Evolutionary conservation across 2,113 vertebrate genomes (phyloP), one percentile per base, ranked within the genome.

Genomic region (Malaclemys terrapin): DNA sequence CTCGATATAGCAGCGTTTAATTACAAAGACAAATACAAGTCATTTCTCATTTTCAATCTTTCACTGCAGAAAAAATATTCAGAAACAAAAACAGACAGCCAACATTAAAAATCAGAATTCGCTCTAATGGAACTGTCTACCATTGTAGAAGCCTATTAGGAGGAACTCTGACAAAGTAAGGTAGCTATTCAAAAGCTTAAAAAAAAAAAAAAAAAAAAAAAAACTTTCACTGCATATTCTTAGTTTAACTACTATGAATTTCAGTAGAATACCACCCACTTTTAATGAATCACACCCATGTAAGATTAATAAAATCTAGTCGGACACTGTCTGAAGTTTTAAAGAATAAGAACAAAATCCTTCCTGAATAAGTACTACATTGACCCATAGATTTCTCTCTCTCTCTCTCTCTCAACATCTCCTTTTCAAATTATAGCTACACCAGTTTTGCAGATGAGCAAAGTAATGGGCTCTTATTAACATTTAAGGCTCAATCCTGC

Each of bases 221-320:
- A 72, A 69, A 13, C 19, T 72, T 19, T 20, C 35, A 38, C 9
- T 35, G 19, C 65, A 19, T 38, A 72, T 20, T 72, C 17, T 72
- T 72, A n/a, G 8, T 20, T 2, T 91, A 59, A 31, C 57, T 31
- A 25, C n/a, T 50, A 59, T 45, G 29, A 31, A 76, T 31, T 72
- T 79, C 59, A 10, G 29, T 59, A 22, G 89, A 89, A 84, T 56
- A 59, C 31, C 8, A 1, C 4, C 9, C 0, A 0, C 2, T 56
- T 93, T 83, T 75, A 72, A 79, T 81, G 42, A 92, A 47, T 54
- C 6, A 4, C 35, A 65, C 11, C 8, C 42, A 56, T 47, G 45
- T 35, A 47, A 78, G 72, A 54, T 25, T 22, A 86, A 47, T 35
- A 86, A 78, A 35, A 3, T 13, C 20, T 87, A 57, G 13, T 3